Evolutionary conservation across 2,113 vertebrate genomes (phyloP).

Genomic region (Sterrhoptilus dennistouni): DNA sequence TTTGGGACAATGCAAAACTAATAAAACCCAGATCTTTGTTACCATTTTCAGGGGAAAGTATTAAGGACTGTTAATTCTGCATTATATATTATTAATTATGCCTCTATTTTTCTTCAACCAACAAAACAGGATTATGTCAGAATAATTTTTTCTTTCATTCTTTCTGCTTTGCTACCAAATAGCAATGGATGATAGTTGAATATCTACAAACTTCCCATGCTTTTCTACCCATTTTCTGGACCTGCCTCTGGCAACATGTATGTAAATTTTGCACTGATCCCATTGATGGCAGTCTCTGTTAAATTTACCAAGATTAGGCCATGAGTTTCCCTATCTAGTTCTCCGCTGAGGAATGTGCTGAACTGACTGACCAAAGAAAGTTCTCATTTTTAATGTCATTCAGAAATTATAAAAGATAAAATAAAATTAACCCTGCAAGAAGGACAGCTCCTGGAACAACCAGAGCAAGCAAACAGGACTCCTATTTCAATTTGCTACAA

Average conservation of each 20-base stretch:
- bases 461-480: background rate
- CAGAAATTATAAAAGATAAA: background rate
- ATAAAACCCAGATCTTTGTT: background rate
- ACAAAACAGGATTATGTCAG: background rate
- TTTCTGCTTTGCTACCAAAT: background rate
- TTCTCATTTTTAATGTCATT: background rate
- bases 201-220: background rate
- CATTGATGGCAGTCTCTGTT: background rate
- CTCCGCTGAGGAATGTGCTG: background rate
- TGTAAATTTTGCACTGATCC: background rate
- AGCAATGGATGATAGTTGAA: background rate
- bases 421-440: background rate
- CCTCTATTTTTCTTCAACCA: constrained; percentile 5
- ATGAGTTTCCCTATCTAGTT: background rate
- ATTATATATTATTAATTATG: background rate
- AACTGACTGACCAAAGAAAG: background rate
- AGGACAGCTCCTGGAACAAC: background rate
- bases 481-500: background rate
- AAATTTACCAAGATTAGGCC: background rate
- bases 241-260: background rate
- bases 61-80: constrained; percentile 3
- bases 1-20: background rate
- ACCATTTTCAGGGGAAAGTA: background rate
- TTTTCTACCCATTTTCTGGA: background rate
- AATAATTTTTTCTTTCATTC: background rate